Evolutionary conservation across 2,797 vertebrate species (phyloP), one percentile per base, ranked within the genome.

Genomic region (Muscicapa striata): DNA sequence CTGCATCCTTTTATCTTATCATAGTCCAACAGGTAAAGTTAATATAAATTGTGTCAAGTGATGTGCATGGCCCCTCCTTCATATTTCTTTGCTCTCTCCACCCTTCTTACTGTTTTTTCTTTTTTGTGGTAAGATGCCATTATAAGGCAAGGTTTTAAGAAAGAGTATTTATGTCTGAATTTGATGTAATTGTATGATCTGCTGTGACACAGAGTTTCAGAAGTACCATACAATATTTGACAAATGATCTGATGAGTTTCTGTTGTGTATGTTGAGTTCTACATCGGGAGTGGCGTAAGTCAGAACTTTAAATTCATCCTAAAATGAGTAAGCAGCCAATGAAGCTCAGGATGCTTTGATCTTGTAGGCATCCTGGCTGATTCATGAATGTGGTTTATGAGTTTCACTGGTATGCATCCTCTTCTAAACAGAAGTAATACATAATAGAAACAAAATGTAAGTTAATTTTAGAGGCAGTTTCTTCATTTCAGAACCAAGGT

Each of bases 1-100:
- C 13, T 30, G 1, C 0, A 0, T 59, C 27, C 79, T 84, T 63
- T 27, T 55, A 4, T 76, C 20, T 89, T 55, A 27, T 5, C 2
- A 1, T 38, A 54, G n/a, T 79, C 26, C 32, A 19, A 38, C 15
- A 61, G 41, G 7, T 64, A 36, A 70, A 69, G 19, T 58, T 64
- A 41, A 10, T 58, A 23, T 24, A 11, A 55, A 27, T 24, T 36
- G 11, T 43, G 10, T 45, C 23, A 46, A 32, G 27, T 54, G 13
- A 10, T 20, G 9, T 34, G 1, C 40, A 5, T 73, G 22, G 32
- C 24, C 17, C 15, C 83, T 51, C 15, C 13, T 66, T 81, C 49
- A 2, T 48, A 34, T 22, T 70, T 84, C 40, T 78, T 87, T 43
- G 6, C 30, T n/a, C 6, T 38, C 21, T 68, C 20, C 5, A 43